Base-by-base conservation (phyloP, 2,113 vertebrate genomes). In the Coturnix japonica region DNA sequence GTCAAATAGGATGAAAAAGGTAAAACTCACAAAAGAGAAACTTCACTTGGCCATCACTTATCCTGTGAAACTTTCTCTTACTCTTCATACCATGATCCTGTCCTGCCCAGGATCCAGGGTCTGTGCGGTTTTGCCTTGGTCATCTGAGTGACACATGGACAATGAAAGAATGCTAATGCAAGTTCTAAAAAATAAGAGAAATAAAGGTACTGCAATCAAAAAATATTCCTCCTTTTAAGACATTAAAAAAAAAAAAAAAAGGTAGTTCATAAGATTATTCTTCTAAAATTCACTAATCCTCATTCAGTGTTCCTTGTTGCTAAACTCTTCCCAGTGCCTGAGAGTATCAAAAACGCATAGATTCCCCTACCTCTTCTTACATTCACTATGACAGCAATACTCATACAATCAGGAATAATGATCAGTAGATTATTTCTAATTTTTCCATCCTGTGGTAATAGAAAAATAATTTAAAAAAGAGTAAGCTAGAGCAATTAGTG, bases 1-100 rank as follows among this genome's bases (percentile, higher is more conserved):
- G 46, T 60, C 84, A 89, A 83, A 53, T 41, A 85, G 91, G 59
- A 66, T 74, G 49, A 87, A 83, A 95, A 94, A 59, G 31, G 78
- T 84, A 94, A 81, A 93, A 79, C 44, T 80, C 49, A 67, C 9
- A 37, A 57, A 83, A 47, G 49, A 82, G 51, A 77, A 94, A 93
- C 41, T 78, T 70, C 23, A 63, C 37, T 44, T 88, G 71, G 46
- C 37, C 81, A 39, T 69, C 1, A 4, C 22, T 60, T 47, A 22
- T 81, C 11, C 49, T 47, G 57, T 31, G 30, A 70, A 87, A 37
- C n/a, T 64, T 20, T 56, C 16, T 64, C 63, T 18, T 66, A 9
- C 41, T 72, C 37, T 73, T 76, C 13, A 33, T 22, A 28, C 22
- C 3, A 1, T 1, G 51, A 61, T 71, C 11, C 31, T 44, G 63